phyloP scores from a whole-genome alignment of 2,113 vertebrate genomes.

The Amia ocellicauda region DNA sequence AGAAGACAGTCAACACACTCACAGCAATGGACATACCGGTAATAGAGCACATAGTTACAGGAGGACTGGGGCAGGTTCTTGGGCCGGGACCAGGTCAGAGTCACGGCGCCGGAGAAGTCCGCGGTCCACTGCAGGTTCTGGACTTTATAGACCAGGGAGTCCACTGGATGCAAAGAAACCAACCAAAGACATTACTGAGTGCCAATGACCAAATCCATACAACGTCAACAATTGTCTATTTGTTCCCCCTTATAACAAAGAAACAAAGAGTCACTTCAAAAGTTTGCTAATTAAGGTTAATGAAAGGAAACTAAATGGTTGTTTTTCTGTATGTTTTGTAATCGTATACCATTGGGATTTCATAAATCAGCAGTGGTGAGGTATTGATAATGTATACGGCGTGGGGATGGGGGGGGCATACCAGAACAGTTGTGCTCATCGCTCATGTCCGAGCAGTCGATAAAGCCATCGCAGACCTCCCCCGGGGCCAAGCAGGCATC shows the following conservation, averaged over 20 bases:
- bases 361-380: too few species aligned
- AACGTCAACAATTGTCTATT: too few species aligned
- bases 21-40: slow-evolving; percentile 67
- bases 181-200: too few species aligned
- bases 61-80: slow-evolving; percentile 82
- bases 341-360: too few species aligned
- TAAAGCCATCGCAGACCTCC: slow-evolving; percentile 84
- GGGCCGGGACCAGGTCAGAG: slow-evolving; percentile 84
- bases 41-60: slow-evolving; percentile 85
- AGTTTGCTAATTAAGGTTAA: too few species aligned
- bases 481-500: slow-evolving; percentile 76
- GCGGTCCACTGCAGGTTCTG: slow-evolving; percentile 92
- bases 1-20: too few species aligned
- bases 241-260: too few species aligned
- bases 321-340: too few species aligned
- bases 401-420: slow-evolving; percentile 35
- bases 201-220: too few species aligned
- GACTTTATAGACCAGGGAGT: slow-evolving; percentile 82
- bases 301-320: too few species aligned
- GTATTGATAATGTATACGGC: too few species aligned
- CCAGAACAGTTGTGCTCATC: slow-evolving; percentile 86
- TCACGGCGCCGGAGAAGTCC: slow-evolving; percentile 80
- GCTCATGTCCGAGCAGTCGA: slow-evolving; percentile 90
- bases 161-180: slow-evolving; percentile 54
- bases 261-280: too few species aligned